A percentile compares a stretch with the other conserved stretches of the same genome.
Conservation (phyloP, 2,113 vertebrate species). For the Sardina pilchardus region DNA sequence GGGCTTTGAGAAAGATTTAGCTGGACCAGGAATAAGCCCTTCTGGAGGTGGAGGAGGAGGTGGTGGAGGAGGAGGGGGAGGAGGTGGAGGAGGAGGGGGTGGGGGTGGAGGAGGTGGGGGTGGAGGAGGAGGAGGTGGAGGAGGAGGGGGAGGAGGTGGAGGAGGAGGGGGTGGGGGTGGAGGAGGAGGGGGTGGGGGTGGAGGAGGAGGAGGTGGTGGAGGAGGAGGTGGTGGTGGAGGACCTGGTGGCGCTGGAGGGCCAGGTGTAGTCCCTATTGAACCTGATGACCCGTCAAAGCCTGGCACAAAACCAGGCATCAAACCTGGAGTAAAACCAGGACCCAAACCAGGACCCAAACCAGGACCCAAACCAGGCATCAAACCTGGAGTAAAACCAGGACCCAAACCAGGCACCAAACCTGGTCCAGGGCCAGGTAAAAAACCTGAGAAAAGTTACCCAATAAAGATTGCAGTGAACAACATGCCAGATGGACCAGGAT, state of each 20-base stretch:
- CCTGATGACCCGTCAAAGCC: not conserved
- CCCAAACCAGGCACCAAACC: not conserved
- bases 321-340: not conserved
- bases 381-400: not conserved
- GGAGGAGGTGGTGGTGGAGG: not conserved
- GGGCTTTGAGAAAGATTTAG: constrained; percentile 49
- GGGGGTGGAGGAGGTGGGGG: not conserved
- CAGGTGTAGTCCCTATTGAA: not conserved
- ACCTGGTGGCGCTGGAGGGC: not conserved
- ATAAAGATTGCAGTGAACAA: constrained; percentile 8
- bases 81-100: not conserved
- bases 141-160: not conserved
- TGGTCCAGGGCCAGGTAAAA: not conserved
- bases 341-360: not conserved
- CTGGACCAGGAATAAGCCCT: constrained; percentile 12
- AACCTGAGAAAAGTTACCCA: constrained; percentile 4
- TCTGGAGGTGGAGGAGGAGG: constrained; percentile 41
- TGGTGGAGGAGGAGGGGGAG: not conserved
- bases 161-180: not conserved
- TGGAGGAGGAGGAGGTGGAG: not conserved
- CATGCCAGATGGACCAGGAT: not conserved
- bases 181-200: not conserved
- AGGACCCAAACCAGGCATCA: not conserved
- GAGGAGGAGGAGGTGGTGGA: not conserved
- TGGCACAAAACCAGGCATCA: too few species aligned